These are phyloP conservation scores for Lumbricus terrestris DNA, from an alignment of 2,888 invertebrate genomes.

Conservation along the genomic window DNA sequence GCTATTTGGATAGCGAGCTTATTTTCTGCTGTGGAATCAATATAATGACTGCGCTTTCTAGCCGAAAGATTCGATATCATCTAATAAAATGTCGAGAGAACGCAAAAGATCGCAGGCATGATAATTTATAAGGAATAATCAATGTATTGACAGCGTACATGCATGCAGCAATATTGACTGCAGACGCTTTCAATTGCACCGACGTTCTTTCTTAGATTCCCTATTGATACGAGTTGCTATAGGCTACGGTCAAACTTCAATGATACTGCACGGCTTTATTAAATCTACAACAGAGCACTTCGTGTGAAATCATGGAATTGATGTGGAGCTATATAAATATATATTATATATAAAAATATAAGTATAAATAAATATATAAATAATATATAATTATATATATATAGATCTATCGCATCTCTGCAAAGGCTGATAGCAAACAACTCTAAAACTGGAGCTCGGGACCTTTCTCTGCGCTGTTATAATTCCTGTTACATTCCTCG, in stretches of 20 bases:
- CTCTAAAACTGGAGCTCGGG: background rate
- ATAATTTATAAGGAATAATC: background rate
- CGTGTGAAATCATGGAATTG: background rate
- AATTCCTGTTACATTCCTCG: background rate
- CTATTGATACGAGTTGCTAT: no score
- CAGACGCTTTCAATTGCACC: background rate
- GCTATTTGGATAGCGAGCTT: background rate
- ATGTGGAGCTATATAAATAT: background rate
- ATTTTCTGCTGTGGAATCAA: background rate
- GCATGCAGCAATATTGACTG: background rate
- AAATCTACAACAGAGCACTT: background rate
- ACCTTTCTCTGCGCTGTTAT: background rate
- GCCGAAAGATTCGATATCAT: background rate
- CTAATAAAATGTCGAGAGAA: background rate
- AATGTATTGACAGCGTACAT: background rate
- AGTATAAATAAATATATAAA: no score
- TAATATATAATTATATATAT: no score
- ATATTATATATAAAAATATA: no score
- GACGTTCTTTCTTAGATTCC: background rate
- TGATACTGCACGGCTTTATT: background rate
- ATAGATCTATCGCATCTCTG: background rate
- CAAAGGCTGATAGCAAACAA: constrained; percentile 3
- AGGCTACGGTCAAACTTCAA: background rate
- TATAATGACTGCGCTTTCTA: background rate
- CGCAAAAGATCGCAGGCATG: background rate